Evolutionary conservation across 2,888 invertebrate species (phyloP).

Genomic region (Polymixis flavicincta): DNA sequence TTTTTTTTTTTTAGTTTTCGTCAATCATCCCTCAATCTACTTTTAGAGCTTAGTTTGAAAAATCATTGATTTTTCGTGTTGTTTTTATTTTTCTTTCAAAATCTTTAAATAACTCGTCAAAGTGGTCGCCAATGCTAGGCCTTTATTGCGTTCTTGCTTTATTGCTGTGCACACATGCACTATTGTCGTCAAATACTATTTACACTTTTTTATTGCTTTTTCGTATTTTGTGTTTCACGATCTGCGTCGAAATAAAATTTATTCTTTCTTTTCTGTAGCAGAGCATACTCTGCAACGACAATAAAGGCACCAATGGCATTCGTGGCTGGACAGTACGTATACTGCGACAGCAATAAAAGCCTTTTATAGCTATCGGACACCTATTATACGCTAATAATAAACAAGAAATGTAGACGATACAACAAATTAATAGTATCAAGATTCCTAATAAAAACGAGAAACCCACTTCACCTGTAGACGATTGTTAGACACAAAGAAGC

Average conservation of each 20-base stretch:
- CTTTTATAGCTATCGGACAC: neutral
- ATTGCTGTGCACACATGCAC: no score
- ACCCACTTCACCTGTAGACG: constrained; percentile 33
- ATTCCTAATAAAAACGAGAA: constrained; percentile 11
- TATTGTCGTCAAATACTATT: no score
- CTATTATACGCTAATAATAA: neutral
- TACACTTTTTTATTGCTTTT: no score
- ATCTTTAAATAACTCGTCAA: neutral
- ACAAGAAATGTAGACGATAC: neutral
- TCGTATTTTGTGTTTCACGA: no score
- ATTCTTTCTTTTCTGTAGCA: neutral
- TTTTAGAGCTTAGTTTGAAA: neutral
- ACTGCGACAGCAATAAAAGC: constrained; percentile 2
- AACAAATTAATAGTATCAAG: neutral
- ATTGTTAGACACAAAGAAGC: constrained; percentile 59
- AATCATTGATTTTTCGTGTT: neutral
- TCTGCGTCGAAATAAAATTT: no score
- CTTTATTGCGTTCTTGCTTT: neutral
- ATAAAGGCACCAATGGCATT: neutral
- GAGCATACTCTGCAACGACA: neutral
- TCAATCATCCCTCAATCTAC: neutral
- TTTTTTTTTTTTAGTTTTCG: neutral
- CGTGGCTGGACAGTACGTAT: neutral
- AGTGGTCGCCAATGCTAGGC: neutral
- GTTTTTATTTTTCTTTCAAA: neutral